A percentile compares a stretch with the other conserved stretches of the same genome.
phyloP scores from a whole-genome alignment of 2,888 invertebrate genomes.

The Aelia acuminata region DNA sequence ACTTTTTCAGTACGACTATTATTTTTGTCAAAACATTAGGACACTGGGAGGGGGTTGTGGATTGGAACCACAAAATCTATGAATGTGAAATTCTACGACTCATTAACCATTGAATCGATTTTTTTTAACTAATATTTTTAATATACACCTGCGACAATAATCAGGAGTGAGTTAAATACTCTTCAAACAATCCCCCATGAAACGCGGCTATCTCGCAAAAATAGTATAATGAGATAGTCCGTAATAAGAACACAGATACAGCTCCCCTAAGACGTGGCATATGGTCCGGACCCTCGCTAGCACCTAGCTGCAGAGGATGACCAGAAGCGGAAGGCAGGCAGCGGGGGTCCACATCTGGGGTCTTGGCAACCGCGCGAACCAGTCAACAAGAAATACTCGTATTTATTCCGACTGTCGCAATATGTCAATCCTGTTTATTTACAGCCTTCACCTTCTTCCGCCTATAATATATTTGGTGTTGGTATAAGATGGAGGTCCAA shows the following conservation, averaged over 20 bases:
- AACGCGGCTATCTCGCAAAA: too few species aligned
- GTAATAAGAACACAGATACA: background rate
- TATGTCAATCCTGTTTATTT: slow-evolving; percentile 41
- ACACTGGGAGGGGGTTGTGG: too few species aligned
- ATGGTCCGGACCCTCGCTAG: background rate
- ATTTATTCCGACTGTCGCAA: slow-evolving; percentile 41
- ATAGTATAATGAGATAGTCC: background rate
- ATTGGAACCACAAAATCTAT: too few species aligned
- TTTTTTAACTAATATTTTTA: too few species aligned
- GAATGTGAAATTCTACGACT: too few species aligned
- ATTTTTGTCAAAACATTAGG: too few species aligned
- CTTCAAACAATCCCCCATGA: too few species aligned
- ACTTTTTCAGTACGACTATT: too few species aligned
- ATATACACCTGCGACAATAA: too few species aligned
- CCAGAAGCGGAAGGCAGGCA: slow-evolving; percentile 30
- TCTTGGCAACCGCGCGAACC: slow-evolving; percentile 30
- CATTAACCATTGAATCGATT: too few species aligned
- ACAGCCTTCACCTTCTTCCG: slow-evolving; percentile 36
- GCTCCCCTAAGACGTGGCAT: background rate
- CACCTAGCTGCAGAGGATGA: background rate
- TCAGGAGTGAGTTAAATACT: too few species aligned
- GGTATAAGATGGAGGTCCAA: background rate
- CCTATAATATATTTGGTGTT: background rate
- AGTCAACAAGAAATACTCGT: slow-evolving; percentile 40
- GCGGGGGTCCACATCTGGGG: slow-evolving; percentile 44